Percentiles rank a stretch among this genome's conserved stretches.
Conservation (phyloP, 2,797 vertebrate genomes). For the Lithobates sylvaticus region DNA sequence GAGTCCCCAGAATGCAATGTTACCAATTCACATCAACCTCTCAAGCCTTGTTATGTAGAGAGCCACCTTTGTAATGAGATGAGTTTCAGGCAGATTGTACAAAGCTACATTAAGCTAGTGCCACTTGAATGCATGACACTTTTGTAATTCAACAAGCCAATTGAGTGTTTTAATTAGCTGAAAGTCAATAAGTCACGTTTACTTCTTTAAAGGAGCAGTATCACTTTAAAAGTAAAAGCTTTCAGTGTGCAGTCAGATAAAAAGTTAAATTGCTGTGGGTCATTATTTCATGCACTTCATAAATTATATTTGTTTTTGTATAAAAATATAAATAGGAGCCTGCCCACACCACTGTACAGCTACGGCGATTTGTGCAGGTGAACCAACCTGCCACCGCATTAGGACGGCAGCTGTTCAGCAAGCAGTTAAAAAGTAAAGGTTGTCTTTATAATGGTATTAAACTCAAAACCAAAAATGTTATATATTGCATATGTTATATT, state of each 20-base stretch:
- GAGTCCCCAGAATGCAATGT: background rate
- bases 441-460: too few relatives aligned
- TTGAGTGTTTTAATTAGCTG: slow-evolving; percentile 9
- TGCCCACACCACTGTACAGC: too few relatives aligned
- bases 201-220: background rate
- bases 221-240: background rate
- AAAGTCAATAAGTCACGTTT: slow-evolving; percentile 1
- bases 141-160: slow-evolving; percentile 48
- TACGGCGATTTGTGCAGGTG: too few relatives aligned
- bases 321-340: too few relatives aligned
- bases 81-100: slow-evolving; percentile 24
- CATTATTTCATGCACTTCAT: background rate
- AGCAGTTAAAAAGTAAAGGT: too few relatives aligned
- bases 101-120: slow-evolving; percentile 13
- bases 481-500: too few relatives aligned
- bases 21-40: slow-evolving; percentile 1
- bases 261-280: background rate
- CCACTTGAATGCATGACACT: background rate
- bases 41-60: background rate
- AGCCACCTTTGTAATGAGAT: slow-evolving; percentile 21
- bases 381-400: too few relatives aligned
- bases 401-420: too few relatives aligned
- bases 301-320: background rate
- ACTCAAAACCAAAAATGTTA: too few relatives aligned
- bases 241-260: background rate